phyloP scores from a whole-genome alignment of 2,888 invertebrate species.

The Andrena fulva region DNA sequence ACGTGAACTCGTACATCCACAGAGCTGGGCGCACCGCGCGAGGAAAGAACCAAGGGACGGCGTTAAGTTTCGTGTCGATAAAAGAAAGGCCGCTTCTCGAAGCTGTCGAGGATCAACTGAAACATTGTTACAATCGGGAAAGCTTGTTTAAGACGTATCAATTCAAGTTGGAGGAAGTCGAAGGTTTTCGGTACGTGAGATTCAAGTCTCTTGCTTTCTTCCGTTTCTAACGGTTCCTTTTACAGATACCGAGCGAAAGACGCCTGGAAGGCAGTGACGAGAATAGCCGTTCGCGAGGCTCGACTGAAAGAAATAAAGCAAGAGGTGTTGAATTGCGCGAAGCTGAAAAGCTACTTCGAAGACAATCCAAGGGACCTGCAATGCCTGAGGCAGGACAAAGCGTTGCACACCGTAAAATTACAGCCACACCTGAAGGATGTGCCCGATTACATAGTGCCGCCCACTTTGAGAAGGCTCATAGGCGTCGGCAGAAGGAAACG shows the following conservation, averaged over 20 bases:
- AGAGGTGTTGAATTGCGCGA: slow-evolving; percentile 96
- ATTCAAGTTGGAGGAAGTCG: slow-evolving; percentile 97
- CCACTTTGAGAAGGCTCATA: slow-evolving; percentile 89
- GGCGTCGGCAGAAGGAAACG: slow-evolving; percentile 84
- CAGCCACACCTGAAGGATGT: slow-evolving; percentile 95
- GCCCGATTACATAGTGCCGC: slow-evolving; percentile 96
- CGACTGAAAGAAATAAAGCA: slow-evolving; percentile 97
- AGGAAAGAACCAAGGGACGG: slow-evolving; percentile 94
- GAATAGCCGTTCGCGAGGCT: slow-evolving; percentile 96
- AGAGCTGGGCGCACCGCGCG: slow-evolving; percentile 97
- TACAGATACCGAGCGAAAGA: slow-evolving; percentile 94
- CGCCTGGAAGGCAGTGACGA: slow-evolving; percentile 97
- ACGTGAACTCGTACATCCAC: slow-evolving; percentile 96
- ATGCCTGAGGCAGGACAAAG: slow-evolving; percentile 93
- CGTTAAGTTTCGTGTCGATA: slow-evolving; percentile 94
- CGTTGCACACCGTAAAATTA: slow-evolving; percentile 92
- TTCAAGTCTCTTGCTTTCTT: not conserved
- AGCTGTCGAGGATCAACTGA: slow-evolving; percentile 91
- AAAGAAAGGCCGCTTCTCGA: slow-evolving; percentile 91
- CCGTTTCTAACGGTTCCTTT: not conserved
- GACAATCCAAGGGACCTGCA: slow-evolving; percentile 95
- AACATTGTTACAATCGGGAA: slow-evolving; percentile 88
- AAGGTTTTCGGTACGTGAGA: slow-evolving; percentile 90
- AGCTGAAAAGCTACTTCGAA: slow-evolving; percentile 96
- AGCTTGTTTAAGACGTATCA: slow-evolving; percentile 92